phyloP scores from a whole-genome alignment of 2,888 invertebrate genomes.

The Tipula helvola region DNA sequence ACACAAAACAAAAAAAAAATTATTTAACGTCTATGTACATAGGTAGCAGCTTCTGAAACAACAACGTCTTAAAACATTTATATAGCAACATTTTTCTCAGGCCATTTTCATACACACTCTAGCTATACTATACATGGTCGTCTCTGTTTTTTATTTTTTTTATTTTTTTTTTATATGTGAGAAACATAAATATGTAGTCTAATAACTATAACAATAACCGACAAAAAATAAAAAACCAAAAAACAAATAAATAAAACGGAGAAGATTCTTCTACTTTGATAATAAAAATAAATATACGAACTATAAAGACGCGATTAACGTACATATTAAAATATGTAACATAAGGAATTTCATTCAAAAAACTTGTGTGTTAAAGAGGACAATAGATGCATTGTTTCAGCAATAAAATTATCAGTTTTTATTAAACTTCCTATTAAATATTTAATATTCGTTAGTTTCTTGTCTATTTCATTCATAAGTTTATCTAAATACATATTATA shows the following conservation, averaged over 20 bases:
- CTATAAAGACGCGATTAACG: not conserved
- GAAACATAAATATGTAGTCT: not conserved
- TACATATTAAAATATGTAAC: not conserved
- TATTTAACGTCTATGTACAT: not conserved
- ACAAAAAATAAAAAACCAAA: not conserved
- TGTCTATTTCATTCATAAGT: not conserved
- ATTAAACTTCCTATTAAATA: not conserved
- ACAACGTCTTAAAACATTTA: not conserved
- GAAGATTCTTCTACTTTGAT: not conserved
- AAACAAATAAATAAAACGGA: not conserved
- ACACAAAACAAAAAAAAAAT: not conserved
- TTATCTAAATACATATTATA: not conserved
- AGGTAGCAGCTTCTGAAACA: constrained; percentile 4
- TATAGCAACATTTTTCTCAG: not conserved
- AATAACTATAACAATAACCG: constrained; percentile 4
- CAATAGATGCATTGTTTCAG: not conserved
- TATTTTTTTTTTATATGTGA: not conserved
- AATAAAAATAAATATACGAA: not conserved
- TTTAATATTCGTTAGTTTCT: not conserved
- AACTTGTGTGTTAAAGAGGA: not conserved
- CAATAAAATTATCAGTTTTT: not conserved
- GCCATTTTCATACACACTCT: not conserved
- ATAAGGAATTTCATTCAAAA: constrained; percentile 4
- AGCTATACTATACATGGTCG: not conserved
- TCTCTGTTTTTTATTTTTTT: not conserved